Conservation (phyloP, 2,888 invertebrate species). For the Drepana falcataria region DNA sequence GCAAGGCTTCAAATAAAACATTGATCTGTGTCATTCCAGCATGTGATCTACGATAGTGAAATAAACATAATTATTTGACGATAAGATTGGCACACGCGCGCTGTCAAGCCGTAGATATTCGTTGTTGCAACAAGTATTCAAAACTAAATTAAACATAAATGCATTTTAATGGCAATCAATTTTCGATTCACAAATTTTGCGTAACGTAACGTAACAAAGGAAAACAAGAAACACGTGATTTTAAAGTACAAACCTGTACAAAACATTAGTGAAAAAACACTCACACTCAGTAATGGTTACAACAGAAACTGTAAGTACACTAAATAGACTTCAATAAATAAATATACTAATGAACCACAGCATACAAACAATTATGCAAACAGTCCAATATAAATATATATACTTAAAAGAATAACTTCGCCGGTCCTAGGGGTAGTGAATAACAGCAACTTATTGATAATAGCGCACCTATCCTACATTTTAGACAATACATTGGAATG, state of each 20-base stretch:
- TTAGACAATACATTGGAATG: slow-evolving; percentile 76
- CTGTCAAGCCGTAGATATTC: slow-evolving; percentile 45
- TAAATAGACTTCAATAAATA: slow-evolving; percentile 46
- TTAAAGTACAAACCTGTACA: slow-evolving; percentile 25
- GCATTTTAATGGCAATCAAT: slow-evolving; percentile 74
- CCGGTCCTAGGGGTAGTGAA: slow-evolving; percentile 4
- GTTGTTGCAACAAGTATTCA: slow-evolving; percentile 54
- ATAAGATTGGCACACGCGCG: slow-evolving; percentile 55
- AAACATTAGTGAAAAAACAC: slow-evolving; percentile 48
- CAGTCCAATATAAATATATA: slow-evolving; percentile 21
- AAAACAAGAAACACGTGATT: slow-evolving; percentile 33
- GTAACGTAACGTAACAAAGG: slow-evolving; percentile 37
- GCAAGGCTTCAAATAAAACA: neutral
- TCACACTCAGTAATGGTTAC: slow-evolving; percentile 48
- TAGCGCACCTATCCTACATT: slow-evolving; percentile 70
- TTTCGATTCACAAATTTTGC: slow-evolving; percentile 48
- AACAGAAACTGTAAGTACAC: slow-evolving; percentile 48
- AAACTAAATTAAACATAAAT: slow-evolving; percentile 67
- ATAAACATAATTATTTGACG: neutral
- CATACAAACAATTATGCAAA: slow-evolving; percentile 63
- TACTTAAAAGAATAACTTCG: neutral
- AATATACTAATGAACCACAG: slow-evolving; percentile 53
- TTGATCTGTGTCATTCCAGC: neutral
- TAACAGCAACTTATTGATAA: slow-evolving; percentile 53
- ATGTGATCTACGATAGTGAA: neutral